Percentiles rank a stretch among this genome's conserved stretches.
Conservation (phyloP, 2,797 vertebrate species). For the Gobio occitaniae region DNA sequence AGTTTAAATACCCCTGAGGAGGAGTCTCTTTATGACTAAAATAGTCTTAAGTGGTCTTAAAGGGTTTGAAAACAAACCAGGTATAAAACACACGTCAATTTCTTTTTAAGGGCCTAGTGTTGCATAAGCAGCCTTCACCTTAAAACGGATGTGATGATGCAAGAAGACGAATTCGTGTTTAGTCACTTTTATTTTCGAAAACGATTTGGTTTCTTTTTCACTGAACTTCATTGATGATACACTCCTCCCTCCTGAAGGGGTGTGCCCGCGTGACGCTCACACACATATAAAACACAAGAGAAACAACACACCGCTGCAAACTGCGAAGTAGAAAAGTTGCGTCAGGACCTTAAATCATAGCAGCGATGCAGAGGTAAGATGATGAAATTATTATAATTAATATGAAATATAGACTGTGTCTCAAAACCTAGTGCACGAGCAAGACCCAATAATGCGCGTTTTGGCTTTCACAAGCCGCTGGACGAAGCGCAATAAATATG, state of each 20-base stretch:
- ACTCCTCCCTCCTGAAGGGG: neutral
- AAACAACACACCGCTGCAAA: neutral
- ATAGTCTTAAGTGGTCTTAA: neutral
- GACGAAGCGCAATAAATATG: too few species aligned
- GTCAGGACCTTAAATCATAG: neutral
- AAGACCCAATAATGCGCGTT: neutral
- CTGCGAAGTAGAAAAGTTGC: neutral
- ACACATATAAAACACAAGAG: neutral
- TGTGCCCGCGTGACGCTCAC: neutral
- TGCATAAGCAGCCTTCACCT: neutral
- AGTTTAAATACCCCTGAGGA: neutral
- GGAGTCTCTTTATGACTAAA: neutral
- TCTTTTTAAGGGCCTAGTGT: neutral
- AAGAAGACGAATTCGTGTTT: neutral
- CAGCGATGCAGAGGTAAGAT: slow-evolving; percentile 28
- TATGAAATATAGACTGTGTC: neutral
- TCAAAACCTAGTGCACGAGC: neutral
- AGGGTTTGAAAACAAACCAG: neutral
- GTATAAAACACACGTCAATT: neutral
- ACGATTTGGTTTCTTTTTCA: neutral
- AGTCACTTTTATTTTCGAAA: neutral
- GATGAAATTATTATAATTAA: neutral
- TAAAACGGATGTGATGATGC: neutral
- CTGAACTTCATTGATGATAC: neutral
- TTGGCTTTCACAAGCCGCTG: neutral